Base-by-base conservation (phyloP, 2,113 vertebrate species). In the Melospiza georgiana region DNA sequence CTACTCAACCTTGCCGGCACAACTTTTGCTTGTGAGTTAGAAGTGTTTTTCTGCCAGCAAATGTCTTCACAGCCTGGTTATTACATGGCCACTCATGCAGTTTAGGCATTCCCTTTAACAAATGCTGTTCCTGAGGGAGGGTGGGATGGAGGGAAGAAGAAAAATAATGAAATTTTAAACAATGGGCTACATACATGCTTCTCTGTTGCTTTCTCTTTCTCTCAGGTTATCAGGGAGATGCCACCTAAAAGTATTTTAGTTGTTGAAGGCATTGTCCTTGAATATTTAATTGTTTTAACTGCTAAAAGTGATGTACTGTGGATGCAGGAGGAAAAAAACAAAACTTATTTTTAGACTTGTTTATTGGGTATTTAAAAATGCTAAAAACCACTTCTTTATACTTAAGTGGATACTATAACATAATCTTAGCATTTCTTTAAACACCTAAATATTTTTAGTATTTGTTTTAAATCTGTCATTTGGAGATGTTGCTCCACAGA, bases 1-100 rank as follows among this genome's bases (percentile, higher is more conserved):
- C 72, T 49, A 31, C 41, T 87, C 69, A 91, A 59, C 87, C 71
- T 92, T 88, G 82, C 90, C 73, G 81, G 43, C 75, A 81, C 84
- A 81, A 89, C 66, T 93, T 96, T 84, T 84, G 51, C 84, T 49
- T 94, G 28, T 51, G 12, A 86, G 37, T 94, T 95, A 92, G 46
- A 68, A 76, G 15, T 11, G 19, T 48, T 90, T 48, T 95, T 65
- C 84, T 93, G 68, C 72, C 68, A 90, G 43, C 33, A 96, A 84
- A 78, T 86, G n/a, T 92, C 68, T 90, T 90, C 79, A 92, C n/a
- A 90, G 69, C 35, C 57, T 90, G 68, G 54, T 84, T 84, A 65
- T 84, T 67, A 84, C 71, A 57, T 58, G 76, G 65, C 88, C 82
- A 90, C 83, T 93, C 72, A 51, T 76, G 37, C n/a, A 57, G 68